These are phyloP conservation scores for Spilosoma lubricipeda DNA, from an alignment of 2,888 invertebrate genomes.

Conservation along the genomic window DNA sequence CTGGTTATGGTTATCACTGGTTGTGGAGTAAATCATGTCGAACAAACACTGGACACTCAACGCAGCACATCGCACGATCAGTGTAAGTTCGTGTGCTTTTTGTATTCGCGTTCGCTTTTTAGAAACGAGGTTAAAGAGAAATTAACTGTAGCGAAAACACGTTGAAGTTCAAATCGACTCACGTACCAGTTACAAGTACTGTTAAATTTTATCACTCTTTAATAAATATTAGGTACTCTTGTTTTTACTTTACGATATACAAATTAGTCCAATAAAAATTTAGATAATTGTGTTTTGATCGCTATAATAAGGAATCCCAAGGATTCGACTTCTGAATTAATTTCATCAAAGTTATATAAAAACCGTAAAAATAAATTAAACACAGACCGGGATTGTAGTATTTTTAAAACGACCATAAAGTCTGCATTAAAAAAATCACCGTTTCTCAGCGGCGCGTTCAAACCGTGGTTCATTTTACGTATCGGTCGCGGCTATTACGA, in stretches of 20 bases:
- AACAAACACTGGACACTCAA: conserved; percentile 52
- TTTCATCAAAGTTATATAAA: conserved; percentile 11
- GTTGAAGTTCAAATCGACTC: background rate
- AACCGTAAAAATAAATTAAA: background rate
- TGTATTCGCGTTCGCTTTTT: conserved; percentile 32
- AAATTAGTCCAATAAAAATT: background rate
- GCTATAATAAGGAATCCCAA: background rate
- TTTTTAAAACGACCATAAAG: conserved; percentile 26
- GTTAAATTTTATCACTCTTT: background rate
- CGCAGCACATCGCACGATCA: conserved; percentile 51
- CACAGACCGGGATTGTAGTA: conserved; percentile 11
- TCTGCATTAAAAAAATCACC: conserved; percentile 47
- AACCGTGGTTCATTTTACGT: conserved; percentile 66
- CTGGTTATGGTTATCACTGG: conserved; percentile 48
- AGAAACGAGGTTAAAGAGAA: conserved; percentile 17
- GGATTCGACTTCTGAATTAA: background rate
- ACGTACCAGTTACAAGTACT: background rate
- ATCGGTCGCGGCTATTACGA: conserved; percentile 70
- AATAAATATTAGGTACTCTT: background rate
- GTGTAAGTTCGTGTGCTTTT: conserved; percentile 45
- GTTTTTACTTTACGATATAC: background rate
- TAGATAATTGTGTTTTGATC: background rate
- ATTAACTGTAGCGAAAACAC: conserved; percentile 9
- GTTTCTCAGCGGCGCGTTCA: conserved; percentile 49
- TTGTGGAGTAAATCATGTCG: conserved; percentile 53